A percentile compares a stretch with the other conserved stretches of the same genome.
These are phyloP conservation scores for Taenioides sp. DNA, from an alignment of 2,797 vertebrate species.

Conservation along the genomic window DNA sequence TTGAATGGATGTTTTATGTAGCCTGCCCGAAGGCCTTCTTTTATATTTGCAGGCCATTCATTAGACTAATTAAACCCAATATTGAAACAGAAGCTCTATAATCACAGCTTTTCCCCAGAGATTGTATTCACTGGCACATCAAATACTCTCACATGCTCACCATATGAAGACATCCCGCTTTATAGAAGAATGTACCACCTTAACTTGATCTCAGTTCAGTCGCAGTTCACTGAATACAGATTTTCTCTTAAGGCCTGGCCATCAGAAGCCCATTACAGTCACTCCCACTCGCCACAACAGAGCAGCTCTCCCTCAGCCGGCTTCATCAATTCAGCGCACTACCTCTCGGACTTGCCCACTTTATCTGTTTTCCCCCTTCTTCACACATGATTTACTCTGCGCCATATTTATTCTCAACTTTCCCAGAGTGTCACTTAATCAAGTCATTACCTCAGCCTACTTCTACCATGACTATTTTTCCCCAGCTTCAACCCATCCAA, in stretches of 20 bases:
- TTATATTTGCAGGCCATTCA: constrained; percentile 6
- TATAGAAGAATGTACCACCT: not conserved
- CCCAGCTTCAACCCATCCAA: constrained; percentile 37
- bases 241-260: constrained; percentile 8
- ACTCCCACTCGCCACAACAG: constrained; percentile 4
- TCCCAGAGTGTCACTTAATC: constrained; percentile 66
- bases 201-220: constrained; percentile 17
- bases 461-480: constrained; percentile 27
- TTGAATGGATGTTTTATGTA: not conserved
- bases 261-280: constrained; percentile 23
- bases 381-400: constrained; percentile 62
- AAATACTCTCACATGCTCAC: not conserved
- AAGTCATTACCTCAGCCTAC: constrained; percentile 57
- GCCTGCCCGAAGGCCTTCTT: constrained; percentile 2
- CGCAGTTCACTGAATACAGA: constrained; percentile 13
- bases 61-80: constrained; percentile 1
- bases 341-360: constrained; percentile 23
- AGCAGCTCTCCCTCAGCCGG: constrained; percentile 33
- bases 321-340: constrained; percentile 17
- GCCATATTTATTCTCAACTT: constrained; percentile 65
- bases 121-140: not conserved
- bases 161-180: not conserved
- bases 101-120: not conserved
- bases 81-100: not conserved
- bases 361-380: constrained; percentile 44